Conservation (phyloP, 2,888 invertebrate genomes). For the Enchytraeus crypticus region DNA sequence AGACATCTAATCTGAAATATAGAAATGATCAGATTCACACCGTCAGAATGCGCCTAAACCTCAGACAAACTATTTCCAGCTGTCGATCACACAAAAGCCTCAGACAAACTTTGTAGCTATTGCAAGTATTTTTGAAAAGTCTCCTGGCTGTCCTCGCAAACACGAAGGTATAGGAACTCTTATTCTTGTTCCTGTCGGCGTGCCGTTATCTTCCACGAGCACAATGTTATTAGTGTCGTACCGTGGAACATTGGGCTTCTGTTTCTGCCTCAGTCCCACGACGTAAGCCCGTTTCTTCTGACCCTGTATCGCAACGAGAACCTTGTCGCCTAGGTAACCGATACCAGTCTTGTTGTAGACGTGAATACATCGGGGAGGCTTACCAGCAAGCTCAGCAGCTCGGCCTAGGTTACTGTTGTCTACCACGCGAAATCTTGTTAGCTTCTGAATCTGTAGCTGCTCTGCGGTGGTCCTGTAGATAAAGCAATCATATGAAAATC, state of each 20-base stretch:
- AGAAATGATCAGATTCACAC: no score
- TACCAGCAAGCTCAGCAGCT: slow-evolving; percentile 85
- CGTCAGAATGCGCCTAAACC: no score
- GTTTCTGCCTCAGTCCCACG: slow-evolving; percentile 76
- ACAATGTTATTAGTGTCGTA: slow-evolving; percentile 94
- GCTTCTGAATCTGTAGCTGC: slow-evolving; percentile 37
- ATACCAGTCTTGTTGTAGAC: slow-evolving; percentile 55
- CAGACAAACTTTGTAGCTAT: slow-evolving; percentile 80
- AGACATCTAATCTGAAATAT: no score
- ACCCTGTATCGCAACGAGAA: slow-evolving; percentile 85
- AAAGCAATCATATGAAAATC: no score
- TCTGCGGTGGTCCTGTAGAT: slow-evolving; percentile 34
- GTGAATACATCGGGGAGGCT: slow-evolving; percentile 85
- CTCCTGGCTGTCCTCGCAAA: slow-evolving; percentile 69
- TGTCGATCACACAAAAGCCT: no score
- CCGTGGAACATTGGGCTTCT: slow-evolving; percentile 71
- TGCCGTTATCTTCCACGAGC: slow-evolving; percentile 84
- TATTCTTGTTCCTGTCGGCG: slow-evolving; percentile 87
- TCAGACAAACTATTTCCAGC: no score
- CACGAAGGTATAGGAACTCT: slow-evolving; percentile 88
- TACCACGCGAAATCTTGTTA: slow-evolving; percentile 77
- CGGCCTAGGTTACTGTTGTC: slow-evolving; percentile 94
- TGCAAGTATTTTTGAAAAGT: slow-evolving; percentile 74
- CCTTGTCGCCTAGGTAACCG: slow-evolving; percentile 69
- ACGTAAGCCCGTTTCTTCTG: slow-evolving; percentile 87